Conservation (phyloP, 2,797 vertebrate species). For the Hafferia zeledoni region DNA sequence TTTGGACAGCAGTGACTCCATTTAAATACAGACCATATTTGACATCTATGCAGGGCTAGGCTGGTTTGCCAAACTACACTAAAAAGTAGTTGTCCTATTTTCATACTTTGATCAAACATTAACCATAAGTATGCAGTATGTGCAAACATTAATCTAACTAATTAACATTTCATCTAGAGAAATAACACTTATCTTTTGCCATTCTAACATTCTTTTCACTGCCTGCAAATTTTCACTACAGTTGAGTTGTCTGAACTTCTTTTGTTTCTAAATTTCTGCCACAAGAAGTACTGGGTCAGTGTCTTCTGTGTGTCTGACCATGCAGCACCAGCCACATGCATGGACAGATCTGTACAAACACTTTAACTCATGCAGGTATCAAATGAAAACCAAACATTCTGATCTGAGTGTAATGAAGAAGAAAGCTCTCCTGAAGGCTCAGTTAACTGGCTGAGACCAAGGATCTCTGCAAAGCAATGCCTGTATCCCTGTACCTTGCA, state of each 20-base stretch:
- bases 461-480: neutral
- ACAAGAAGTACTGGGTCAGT: neutral
- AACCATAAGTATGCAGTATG: neutral
- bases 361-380: neutral
- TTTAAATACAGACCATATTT: neutral
- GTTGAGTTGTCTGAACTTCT: neutral
- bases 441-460: neutral
- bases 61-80: neutral
- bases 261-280: neutral
- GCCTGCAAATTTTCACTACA: neutral
- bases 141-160: neutral
- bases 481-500: neutral
- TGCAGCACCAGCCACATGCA: neutral
- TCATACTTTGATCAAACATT: neutral
- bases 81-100: neutral
- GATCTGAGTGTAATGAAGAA: neutral
- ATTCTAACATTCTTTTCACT: neutral
- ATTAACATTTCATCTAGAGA: neutral
- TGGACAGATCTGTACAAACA: neutral
- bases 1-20: conserved; percentile 5
- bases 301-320: neutral
- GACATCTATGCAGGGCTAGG: neutral
- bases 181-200: neutral
- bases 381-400: conserved; percentile 2
- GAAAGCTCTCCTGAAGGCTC: neutral